Evolutionary conservation across 1,140 invertebrate species (phyloP), one percentile per base, ranked within the genome.

Genomic region (Pseudobourletiella spinata): DNA sequence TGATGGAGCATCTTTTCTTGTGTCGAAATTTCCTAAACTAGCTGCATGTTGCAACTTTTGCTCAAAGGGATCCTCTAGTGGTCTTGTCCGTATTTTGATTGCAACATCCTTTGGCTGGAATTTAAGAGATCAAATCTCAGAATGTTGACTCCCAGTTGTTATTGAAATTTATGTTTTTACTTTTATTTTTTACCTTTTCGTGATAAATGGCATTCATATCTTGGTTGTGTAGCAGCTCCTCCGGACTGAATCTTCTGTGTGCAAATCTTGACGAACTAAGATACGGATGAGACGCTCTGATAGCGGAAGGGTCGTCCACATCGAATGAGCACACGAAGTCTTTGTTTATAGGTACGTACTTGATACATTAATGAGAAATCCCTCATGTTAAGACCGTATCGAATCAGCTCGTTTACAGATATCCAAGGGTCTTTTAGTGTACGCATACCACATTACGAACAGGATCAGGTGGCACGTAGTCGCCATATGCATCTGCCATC

Each of bases 61-160:
- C 48, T 61, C 48, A 29, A 52, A 46, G 3, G 59, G 59, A n/a
- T 28, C 59, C 43, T 61, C 59, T 50, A 61, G 51, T 2, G 59
- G 59, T 16, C 3, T 3, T 22, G 54, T 20, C 30, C 56, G 22
- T 25, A 58, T 4, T 26, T 52, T 46, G 16, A 61, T 54, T 3
- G 57, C 42, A 46, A 59, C 57, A 25, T 61, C 48, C 26, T 4
- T 6, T 6, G 4, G 8, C 48, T 44, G 30, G 4, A 32, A 42
- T 20, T 26, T 28, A 18, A 28, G 55, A 6, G 22, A 57, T 32
- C n/a, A n/a, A n/a, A n/a, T n/a, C n/a, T n/a, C n/a, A n/a, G n/a
- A n/a, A n/a, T n/a, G n/a, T n/a, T n/a, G n/a, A n/a, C n/a, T n/a
- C n/a, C n/a, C n/a, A n/a, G n/a, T n/a, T n/a, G n/a, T n/a, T n/a